phyloP scores from a whole-genome alignment of 1,140 invertebrate species.

The Lutraria rhynchaena region DNA sequence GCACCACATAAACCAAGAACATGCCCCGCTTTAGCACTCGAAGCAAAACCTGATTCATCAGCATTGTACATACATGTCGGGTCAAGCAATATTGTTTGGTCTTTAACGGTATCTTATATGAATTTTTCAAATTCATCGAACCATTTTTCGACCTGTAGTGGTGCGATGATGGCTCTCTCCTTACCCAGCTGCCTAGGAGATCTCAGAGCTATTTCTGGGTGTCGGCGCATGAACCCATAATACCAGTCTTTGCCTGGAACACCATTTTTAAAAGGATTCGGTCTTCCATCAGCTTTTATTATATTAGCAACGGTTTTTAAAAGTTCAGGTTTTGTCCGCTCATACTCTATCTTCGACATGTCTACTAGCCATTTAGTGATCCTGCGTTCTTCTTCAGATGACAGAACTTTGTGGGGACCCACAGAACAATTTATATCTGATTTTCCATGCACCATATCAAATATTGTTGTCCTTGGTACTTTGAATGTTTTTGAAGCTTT shows the following conservation, averaged over 20 bases:
- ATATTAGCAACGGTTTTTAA: neutral
- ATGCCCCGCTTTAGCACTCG: slow-evolving; percentile 19
- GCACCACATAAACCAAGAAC: slow-evolving; percentile 6
- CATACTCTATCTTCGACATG: slow-evolving; percentile 19
- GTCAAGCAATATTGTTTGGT: neutral
- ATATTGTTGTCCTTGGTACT: neutral
- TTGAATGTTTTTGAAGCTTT: neutral
- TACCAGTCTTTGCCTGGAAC: slow-evolving; percentile 23
- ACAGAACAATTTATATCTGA: neutral
- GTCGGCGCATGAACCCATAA: slow-evolving; percentile 25
- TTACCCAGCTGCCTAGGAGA: slow-evolving; percentile 38
- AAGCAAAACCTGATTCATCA: neutral
- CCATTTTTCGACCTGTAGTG: slow-evolving; percentile 20
- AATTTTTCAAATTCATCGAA: slow-evolving; percentile 17
- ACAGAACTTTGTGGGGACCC: neutral
- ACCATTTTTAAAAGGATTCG: slow-evolving; percentile 1
- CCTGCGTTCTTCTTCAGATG: neutral
- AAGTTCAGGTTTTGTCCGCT: neutral
- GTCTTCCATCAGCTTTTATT: slow-evolving; percentile 1
- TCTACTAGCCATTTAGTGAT: neutral
- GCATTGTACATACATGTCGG: slow-evolving; percentile 20
- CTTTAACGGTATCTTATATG: neutral
- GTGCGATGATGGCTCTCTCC: slow-evolving; percentile 17
- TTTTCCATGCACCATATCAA: slow-evolving; percentile 10
- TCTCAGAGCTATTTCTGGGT: slow-evolving; percentile 21